Evolutionary conservation across 2,113 vertebrate species (phyloP).

Genomic region (Ceratotherium simum): DNA sequence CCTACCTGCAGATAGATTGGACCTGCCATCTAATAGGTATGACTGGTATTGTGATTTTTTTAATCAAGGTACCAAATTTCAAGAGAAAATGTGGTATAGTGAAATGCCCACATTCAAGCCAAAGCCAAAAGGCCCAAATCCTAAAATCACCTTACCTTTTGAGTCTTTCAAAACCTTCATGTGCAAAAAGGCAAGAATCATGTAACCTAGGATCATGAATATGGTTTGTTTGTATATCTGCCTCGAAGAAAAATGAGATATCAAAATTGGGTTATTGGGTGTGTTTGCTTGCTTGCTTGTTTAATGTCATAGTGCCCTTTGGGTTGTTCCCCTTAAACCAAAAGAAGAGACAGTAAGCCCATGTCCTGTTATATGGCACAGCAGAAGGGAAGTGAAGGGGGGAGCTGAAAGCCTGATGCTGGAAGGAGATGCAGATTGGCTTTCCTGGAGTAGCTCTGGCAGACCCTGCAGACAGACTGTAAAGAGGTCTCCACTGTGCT

Average conservation of each 20-base stretch:
- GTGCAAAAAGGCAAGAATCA: not conserved
- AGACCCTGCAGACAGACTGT: not conserved
- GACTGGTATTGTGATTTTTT: not conserved
- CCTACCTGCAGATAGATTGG: not conserved
- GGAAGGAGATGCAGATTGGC: not conserved
- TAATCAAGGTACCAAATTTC: not conserved
- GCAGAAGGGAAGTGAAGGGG: not conserved
- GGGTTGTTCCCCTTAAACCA: not conserved
- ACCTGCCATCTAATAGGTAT: not conserved
- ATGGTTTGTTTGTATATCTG: not conserved
- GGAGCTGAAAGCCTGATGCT: not conserved
- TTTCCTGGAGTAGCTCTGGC: not conserved
- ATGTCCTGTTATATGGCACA: not conserved
- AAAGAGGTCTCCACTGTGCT: not conserved
- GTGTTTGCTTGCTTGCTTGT: not conserved
- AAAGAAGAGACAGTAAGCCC: not conserved
- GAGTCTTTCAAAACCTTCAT: not conserved
- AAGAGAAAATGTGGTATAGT: not conserved
- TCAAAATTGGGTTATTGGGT: not conserved
- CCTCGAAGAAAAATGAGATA: not conserved
- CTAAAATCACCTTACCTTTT: not conserved
- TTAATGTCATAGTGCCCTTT: not conserved
- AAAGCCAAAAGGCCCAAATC: not conserved
- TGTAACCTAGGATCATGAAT: not conserved
- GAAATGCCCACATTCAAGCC: not conserved